Base-by-base conservation (phyloP, 2,888 invertebrate genomes). In the Macroteleia sp. region DNA sequence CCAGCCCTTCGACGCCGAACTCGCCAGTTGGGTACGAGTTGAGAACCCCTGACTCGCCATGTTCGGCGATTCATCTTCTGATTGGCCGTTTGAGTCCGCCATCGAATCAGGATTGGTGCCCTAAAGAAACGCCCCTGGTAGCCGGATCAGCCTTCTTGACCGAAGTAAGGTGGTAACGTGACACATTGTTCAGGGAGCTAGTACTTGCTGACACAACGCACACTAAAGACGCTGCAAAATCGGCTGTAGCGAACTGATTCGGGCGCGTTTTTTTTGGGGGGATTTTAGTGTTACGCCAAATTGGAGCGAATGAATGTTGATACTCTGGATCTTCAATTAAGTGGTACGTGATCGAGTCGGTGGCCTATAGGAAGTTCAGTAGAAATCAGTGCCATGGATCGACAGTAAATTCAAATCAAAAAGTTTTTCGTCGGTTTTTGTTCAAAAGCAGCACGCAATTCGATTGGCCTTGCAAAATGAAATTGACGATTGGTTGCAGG, bases 11-110 rank as follows among this genome's bases (percentile, higher is more conserved):
- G 39, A 50, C 81, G 69, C 69, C 74, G 79, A 74, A 79, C 75
- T 77, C 82, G n/a, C 8, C 14, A 14, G 5, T 4, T n/a, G 5
- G 1, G 9, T 5, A 19, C 46, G 6, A 8, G 69, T 86, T 90
- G 90, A 90, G 90, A 81, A 87, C 88, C 90, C 70, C 90, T 89
- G 89, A 34, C 87, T 89, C 90, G 90, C 90, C 90, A 90, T 90
- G 87, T 89, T 90, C 86, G 79, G 76, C 80, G 74, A 74, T 81
- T 57, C 66, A 44, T 4, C 14, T 12, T 20, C 20, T 14, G 64
- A 89, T 90, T 90, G 90, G 90, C 78, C 28, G 39, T 4, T 17
- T 3, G 32, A 0, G 16, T 32, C 46, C 44, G 48, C 46, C 52
- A 41, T 52, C 67, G 69, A 46, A 71, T 22, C 48, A 32, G 52